Base-by-base conservation (phyloP, 2,888 invertebrate genomes). In the Phlogophora meticulosa region DNA sequence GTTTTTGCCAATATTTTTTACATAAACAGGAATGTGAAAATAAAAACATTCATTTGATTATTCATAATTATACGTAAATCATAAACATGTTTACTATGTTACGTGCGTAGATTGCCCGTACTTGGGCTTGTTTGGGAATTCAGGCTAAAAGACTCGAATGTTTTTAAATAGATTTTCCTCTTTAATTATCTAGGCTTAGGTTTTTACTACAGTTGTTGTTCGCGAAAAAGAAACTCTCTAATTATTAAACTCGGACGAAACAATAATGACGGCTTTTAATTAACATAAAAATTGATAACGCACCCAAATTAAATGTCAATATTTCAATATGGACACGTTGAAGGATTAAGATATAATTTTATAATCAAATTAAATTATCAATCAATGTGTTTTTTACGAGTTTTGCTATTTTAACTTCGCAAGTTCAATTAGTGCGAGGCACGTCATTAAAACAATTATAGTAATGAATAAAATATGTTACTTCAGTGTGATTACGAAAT, bases 381-480 rank as follows among this genome's bases (percentile, higher is more conserved):
- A 79, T 84, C 76, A 75, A 82, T 51, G 57, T 45, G 63, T 70
- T 75, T 79, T 62, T 84, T 84, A 82, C 42, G 69, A 69, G 53
- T 43, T 38, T 66, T 68, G 69, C 72, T 80, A 62, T 76, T 72
- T 81, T 60, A 56, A 51, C 56, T 71, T 79, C 32, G 69, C 84
- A 63, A 75, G 66, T 81, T 71, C 67, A 63, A 77, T 76, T 67
- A 60, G 58, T 72, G 57, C 40, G 60, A 62, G 55, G 57, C 62
- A 55, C 57, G 74, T 73, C 73, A 85, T 83, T 81, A 80, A 76
- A 85, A 82, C 84, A 82, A 85, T 84, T 84, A 84, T 49, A 71
- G 68, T 83, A 72, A 84, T 82, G 66, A 84, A 85, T 84, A 78
- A 78, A 85, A 80, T 72, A 80, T 81, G 66, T 78, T 78, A 83